Base-by-base conservation (phyloP, 2,113 vertebrate species). In the Spea multiplicata region DNA sequence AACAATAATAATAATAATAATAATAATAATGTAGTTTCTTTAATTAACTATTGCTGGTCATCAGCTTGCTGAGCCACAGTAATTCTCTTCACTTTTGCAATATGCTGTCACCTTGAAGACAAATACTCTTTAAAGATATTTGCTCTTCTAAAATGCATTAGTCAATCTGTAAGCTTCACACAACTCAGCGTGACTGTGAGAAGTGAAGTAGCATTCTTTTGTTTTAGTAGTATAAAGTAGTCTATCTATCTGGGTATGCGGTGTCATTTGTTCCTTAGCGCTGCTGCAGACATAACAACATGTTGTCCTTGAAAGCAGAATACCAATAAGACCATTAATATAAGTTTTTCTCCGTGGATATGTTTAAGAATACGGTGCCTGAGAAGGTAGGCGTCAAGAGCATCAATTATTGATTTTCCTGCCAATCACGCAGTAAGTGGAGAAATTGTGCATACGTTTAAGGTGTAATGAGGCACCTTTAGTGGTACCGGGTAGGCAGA, bases 321-420 rank as follows among this genome's bases (percentile, higher is more conserved):
- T 8, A 64, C 1, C 30, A 64, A 64, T 61, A 64, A 30, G n/a
- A 64, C 13, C 30, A 9, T 64, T 64, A 30, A 64, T 64, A 5
- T 6, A 17, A 30, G 13, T 64, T 48, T 74, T 74, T 64, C 17
- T 62, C 46, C 62, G 8, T 4, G 48, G 4, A n/a, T 68, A 14
- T 12, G 4, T 2, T 47, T 46, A 68, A 2, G 12, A 68, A 68
- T n/a, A 48, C 3, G n/a, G 46, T 65, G 49, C 17, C 44, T 14
- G 13, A 55, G 46, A 57, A 16, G 10, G 10, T 49, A 45, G 61
- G 46, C 64, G 45, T 74, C 62, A 57, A 45, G 57, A 13, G 14
- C 55, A 62, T 73, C 55, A 47, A 57, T 74, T 74, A 74, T 74
- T 74, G 73, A 74, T 74, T 74, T 74, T 64, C 10, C 73, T 64